Percentiles rank a stretch among this genome's conserved stretches.
Conservation (phyloP, 2,888 invertebrate genomes). For the Pristionchus arcanus region DNA sequence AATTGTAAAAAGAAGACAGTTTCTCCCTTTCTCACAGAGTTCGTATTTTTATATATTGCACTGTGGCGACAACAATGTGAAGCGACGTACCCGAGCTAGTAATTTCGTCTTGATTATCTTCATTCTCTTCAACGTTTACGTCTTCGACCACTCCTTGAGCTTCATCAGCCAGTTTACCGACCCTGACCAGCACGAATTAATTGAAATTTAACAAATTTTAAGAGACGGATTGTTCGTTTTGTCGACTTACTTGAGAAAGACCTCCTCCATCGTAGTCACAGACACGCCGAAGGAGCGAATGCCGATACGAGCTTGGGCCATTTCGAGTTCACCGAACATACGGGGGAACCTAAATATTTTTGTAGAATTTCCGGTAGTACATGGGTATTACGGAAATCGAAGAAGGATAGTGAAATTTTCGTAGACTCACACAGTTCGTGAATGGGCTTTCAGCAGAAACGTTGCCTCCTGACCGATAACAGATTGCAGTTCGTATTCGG, state of each 20-base stretch:
- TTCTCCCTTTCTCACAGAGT: too few relatives aligned
- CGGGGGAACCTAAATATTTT: constrained; percentile 82
- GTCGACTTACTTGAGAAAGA: constrained; percentile 88
- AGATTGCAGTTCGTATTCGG: constrained; percentile 84
- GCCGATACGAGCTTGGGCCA: constrained; percentile 83
- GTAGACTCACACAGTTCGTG: constrained; percentile 2
- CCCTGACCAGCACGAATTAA: too few relatives aligned
- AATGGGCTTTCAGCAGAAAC: constrained; percentile 83
- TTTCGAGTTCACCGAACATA: constrained; percentile 86
- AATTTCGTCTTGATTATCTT: neutral
- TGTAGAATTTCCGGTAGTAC: too few relatives aligned
- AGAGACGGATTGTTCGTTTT: too few relatives aligned
- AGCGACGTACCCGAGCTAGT: neutral
- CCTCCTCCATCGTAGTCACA: constrained; percentile 92
- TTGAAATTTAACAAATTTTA: too few relatives aligned
- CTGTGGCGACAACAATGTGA: too few relatives aligned
- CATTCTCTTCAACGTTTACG: neutral
- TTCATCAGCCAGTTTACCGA: neutral
- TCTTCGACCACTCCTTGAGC: neutral
- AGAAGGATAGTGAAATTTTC: too few relatives aligned
- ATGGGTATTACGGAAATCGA: too few relatives aligned
- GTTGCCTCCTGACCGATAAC: constrained; percentile 88
- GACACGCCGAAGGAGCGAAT: constrained; percentile 89
- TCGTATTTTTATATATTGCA: too few relatives aligned
- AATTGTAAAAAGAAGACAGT: too few relatives aligned